Base-by-base conservation (phyloP, 1,140 invertebrate species). In the Zaprionus davidi region DNA sequence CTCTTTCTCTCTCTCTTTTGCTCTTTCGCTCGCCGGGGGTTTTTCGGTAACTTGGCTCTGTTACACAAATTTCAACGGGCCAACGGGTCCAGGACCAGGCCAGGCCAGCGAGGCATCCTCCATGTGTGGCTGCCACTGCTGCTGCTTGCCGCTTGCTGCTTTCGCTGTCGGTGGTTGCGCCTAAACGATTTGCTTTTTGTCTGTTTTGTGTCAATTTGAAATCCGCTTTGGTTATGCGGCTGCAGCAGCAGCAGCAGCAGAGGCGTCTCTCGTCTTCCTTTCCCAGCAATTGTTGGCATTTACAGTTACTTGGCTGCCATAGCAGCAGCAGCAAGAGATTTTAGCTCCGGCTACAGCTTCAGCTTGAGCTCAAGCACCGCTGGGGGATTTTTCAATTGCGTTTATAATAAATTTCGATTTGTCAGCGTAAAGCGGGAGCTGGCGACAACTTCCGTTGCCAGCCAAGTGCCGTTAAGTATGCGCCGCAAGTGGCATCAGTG, bases 191-290 rank as follows among this genome's bases (percentile, higher is more conserved):
- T 83, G 72, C 78, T 85, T 88, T 90, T 88, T 88, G 85, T 88
- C 85, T 90, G 85, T 84, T 88, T 90, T 88, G 82, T 90, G 85
- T 88, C 85, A 88, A 88, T 88, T 90, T 85, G 81, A 87, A 90
- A 88, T 88, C 85, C 85, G 85, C 85, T 88, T 88, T 88, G 85
- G 85, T 81, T 76, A 79, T 59, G 71, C 74, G 62, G 67, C 74
- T 60, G 49, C 66, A 57, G 28, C 65, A 22, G 28, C 9, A 22
- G 28, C 9, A 31, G 28, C 60, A 22, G 36, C 0, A 31, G 31
- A 34, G 31, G 2, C 31, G 31, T 62, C 24, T 24, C 59, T 51
- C 13, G 7, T 34, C 17, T 2, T 12, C 17, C 13, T 12, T 5
- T 6, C 20, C 49, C 70, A 77, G 63, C 84, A 87, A 83, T 88